phyloP scores from a whole-genome alignment of 2,888 invertebrate species.

The Choreutis nemorana region DNA sequence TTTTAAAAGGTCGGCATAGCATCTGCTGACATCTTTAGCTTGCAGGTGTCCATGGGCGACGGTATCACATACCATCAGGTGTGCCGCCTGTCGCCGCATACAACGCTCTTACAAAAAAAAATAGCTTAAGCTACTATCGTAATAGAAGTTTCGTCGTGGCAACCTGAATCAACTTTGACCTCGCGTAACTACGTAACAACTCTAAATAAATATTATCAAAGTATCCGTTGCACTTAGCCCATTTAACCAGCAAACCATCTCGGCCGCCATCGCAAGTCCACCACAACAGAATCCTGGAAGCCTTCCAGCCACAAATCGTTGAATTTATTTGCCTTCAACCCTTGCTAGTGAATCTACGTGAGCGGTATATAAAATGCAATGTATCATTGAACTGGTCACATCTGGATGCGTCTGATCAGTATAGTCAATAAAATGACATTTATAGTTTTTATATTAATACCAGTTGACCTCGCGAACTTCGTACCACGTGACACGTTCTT shows the following conservation, averaged over 20 bases:
- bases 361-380: slow-evolving; percentile 39
- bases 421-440: no score
- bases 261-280: slow-evolving; percentile 22
- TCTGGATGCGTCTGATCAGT: slow-evolving; percentile 18
- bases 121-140: no score
- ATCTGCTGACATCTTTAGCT: not conserved
- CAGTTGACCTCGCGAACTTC: no score
- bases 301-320: slow-evolving; percentile 58
- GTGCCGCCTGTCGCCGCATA: not conserved
- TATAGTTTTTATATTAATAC: no score
- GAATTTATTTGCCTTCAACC: slow-evolving; percentile 58
- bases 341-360: slow-evolving; percentile 53
- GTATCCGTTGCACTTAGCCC: no score
- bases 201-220: no score
- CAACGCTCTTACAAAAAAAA: no score
- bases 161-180: no score
- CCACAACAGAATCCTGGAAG: slow-evolving; percentile 48
- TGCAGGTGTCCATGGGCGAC: not conserved
- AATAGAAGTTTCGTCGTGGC: no score
- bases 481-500: no score
- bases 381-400: slow-evolving; percentile 10
- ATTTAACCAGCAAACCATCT: no score
- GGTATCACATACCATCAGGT: slow-evolving; percentile 1
- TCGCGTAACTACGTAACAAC: no score
- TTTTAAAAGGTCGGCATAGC: not conserved